Evolutionary conservation across 1,140 invertebrate species (phyloP).

Genomic region (Platyscapa corneri): DNA sequence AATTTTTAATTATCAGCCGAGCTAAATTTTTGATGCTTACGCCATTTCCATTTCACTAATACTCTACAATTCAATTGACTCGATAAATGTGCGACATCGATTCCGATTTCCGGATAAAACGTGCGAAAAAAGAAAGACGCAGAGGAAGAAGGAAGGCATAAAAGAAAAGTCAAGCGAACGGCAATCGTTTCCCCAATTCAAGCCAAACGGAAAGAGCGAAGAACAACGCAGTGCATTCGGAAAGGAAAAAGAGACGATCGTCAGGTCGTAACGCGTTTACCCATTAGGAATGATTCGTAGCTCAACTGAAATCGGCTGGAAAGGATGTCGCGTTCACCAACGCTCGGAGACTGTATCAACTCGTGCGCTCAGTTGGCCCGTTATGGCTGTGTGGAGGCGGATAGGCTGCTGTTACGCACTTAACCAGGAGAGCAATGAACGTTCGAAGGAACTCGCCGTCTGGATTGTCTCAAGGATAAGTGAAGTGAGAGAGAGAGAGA

Average conservation of each 20-base stretch:
- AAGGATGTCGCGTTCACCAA: slow-evolving; percentile 22
- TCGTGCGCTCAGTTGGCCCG: neutral
- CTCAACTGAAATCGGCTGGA: slow-evolving; percentile 25
- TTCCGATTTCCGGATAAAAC: neutral
- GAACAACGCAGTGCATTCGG: neutral
- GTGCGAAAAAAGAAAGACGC: neutral
- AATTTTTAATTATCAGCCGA: too few relatives aligned
- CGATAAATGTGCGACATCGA: neutral
- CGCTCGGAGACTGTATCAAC: neutral
- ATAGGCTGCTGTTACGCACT: neutral
- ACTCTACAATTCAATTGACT: neutral
- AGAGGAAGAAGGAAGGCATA: neutral
- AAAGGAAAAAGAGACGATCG: neutral
- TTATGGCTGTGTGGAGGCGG: neutral
- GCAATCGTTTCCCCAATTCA: neutral
- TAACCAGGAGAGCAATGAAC: neutral
- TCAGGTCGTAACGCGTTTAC: neutral
- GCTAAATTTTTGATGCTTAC: neutral
- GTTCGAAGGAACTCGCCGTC: neutral
- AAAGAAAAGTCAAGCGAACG: neutral
- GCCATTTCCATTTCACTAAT: neutral
- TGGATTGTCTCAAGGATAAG: slow-evolving; percentile 22
- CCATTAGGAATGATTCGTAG: slow-evolving; percentile 11
- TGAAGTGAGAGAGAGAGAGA: neutral
- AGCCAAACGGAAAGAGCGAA: neutral